Base-by-base conservation (phyloP, 2,888 invertebrate genomes). In the Chorisops tibialis region DNA sequence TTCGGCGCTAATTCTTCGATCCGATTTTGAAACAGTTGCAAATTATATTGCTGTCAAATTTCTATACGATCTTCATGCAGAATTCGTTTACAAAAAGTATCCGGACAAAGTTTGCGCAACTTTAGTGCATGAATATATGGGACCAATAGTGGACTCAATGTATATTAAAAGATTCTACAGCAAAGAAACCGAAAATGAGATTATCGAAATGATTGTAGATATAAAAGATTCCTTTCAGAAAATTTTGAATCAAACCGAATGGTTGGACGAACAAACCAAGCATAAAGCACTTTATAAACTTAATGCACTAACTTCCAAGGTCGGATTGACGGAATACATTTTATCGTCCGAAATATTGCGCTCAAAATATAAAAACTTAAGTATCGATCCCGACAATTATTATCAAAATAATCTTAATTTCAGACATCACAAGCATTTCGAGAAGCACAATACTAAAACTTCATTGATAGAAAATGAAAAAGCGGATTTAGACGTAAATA, bases 201-300 rank as follows among this genome's bases (percentile, higher is more conserved):
- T 47, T 22, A 38, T 64, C 22, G 14, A 39, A 16, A 38, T 39
- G 35, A 64, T 64, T 11, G 18, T 45, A 3, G 6, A 51, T 7
- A 47, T 64, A 16, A 64, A 41, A 43, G 35, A 30, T 2, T 22
- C 43, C n/a, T 51, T 61, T 16, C 24, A 16, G 14, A 21, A 37
- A 2, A 24, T 30, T 9, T n/a, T 64, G 3, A 18, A 50, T 14
- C 11, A 47, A 37, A 48, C 48, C 7, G 22, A 47, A 12, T 62
- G 62, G 64, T 9, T 64, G n/a, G 64, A 64, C 14, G 18, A 19
- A 14, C 6, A 49, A 21, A 59, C 64, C 2, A 48, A 18, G 41
- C 18, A 45, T 3, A 45, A 43, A 30, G 64, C 62, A 12, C 9
- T 41, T 9, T 4, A 14, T 7, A 64, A 64, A 54, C 14, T 64